Evolutionary conservation across 2,888 invertebrate genomes (phyloP).

Genomic region (Schizotus pectinicornis): DNA sequence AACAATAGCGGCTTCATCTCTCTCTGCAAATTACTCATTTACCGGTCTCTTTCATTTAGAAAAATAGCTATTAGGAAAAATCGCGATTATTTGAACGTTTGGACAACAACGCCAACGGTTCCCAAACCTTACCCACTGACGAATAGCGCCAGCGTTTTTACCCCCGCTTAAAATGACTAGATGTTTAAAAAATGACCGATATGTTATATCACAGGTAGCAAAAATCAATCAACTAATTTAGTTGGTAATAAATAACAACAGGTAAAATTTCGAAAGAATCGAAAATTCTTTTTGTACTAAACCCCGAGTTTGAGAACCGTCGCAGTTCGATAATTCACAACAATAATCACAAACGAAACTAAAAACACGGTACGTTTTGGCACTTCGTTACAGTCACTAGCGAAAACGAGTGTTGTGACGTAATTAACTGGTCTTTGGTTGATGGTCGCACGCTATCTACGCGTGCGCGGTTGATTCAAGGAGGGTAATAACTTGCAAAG

Average conservation of each 20-base stretch:
- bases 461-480: background rate
- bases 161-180: no score
- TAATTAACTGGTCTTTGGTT: constrained; percentile 2
- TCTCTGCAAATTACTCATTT: no score
- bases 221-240: no score
- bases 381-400: constrained; percentile 23
- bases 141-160: no score
- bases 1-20: no score
- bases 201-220: no score
- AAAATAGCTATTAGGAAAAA: background rate
- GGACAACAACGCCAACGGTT: background rate
- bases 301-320: constrained; percentile 1
- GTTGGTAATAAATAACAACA: no score
- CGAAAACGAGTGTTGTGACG: constrained; percentile 6
- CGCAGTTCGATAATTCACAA: background rate
- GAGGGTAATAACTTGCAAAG: constrained; percentile 32
- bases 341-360: background rate
- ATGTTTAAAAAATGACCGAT: no score
- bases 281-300: no score
- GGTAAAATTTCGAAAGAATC: no score
- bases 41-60: background rate
- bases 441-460: background rate
- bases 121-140: no score
- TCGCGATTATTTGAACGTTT: background rate
- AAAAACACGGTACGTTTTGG: constrained; percentile 22